A percentile compares a stretch with the other conserved stretches of the same genome.
Conservation (phyloP, 2,888 invertebrate genomes). For the Lepidochitona cinerea region DNA sequence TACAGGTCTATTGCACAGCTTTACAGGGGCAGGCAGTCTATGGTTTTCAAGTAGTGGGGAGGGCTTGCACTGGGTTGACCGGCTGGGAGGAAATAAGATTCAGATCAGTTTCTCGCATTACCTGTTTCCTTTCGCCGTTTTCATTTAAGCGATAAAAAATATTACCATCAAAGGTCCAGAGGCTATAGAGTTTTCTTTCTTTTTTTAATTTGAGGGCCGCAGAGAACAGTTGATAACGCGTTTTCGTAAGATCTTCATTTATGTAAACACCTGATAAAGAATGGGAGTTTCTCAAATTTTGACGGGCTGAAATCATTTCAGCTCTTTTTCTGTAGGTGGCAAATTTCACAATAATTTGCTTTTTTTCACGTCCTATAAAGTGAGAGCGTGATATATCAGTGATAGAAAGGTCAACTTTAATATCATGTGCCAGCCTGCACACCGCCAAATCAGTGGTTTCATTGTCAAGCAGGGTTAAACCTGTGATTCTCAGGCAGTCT, state of each 20-base stretch:
- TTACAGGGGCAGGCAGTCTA: no score
- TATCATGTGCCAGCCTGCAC: not conserved
- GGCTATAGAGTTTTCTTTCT: not conserved
- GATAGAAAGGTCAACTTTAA: not conserved
- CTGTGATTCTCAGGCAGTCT: not conserved
- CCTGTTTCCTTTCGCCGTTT: not conserved
- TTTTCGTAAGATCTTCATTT: constrained; percentile 3
- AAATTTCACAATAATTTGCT: constrained; percentile 8
- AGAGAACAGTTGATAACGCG: not conserved
- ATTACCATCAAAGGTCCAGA: constrained; percentile 6
- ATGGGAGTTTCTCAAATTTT: not conserved
- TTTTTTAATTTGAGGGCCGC: not conserved
- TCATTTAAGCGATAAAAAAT: not conserved
- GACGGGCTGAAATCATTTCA: not conserved
- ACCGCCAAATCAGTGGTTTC: constrained; percentile 2
- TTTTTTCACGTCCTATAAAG: not conserved
- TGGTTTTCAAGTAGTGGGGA: no score
- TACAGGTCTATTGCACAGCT: no score
- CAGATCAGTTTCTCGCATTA: not conserved
- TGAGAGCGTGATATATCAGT: not conserved
- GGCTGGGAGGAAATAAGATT: no score
- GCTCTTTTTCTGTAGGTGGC: not conserved
- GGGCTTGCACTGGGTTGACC: no score
- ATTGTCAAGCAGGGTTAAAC: not conserved
- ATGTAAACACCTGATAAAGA: not conserved